Evolutionary conservation across 2,113 vertebrate genomes (phyloP).

Genomic region (Ctenodactylus gundi): DNA sequence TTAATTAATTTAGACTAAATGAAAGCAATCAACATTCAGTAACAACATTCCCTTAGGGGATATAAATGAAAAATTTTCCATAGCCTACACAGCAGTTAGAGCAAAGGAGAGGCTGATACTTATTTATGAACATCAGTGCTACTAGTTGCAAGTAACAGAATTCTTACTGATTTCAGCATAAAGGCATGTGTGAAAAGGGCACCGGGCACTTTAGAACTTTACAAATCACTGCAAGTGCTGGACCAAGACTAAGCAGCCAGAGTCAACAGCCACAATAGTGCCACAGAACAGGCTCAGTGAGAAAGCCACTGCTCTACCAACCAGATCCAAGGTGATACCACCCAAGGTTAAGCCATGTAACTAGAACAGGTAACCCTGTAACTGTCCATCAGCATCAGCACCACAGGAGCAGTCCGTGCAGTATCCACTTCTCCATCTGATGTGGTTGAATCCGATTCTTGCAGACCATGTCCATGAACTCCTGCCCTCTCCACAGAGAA

Average conservation of each 20-base stretch:
- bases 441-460: neutral
- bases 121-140: constrained; percentile 69
- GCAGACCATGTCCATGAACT: neutral
- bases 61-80: constrained; percentile 67
- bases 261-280: neutral
- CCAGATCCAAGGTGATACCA: neutral
- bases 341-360: neutral
- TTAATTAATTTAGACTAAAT: constrained; percentile 84
- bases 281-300: neutral
- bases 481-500: neutral
- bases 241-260: neutral
- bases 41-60: constrained; percentile 78
- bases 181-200: neutral
- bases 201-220: neutral
- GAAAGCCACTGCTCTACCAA: neutral
- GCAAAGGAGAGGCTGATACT: constrained; percentile 61
- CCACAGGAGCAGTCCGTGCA: neutral
- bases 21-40: constrained; percentile 75
- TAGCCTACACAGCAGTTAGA: constrained; percentile 60
- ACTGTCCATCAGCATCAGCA: neutral
- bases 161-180: constrained; percentile 23
- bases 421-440: neutral
- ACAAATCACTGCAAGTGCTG: neutral
- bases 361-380: neutral
- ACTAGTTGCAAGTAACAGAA: neutral